phyloP scores from a whole-genome alignment of 1,140 invertebrate species.

The Hylaeus volcanicus region DNA sequence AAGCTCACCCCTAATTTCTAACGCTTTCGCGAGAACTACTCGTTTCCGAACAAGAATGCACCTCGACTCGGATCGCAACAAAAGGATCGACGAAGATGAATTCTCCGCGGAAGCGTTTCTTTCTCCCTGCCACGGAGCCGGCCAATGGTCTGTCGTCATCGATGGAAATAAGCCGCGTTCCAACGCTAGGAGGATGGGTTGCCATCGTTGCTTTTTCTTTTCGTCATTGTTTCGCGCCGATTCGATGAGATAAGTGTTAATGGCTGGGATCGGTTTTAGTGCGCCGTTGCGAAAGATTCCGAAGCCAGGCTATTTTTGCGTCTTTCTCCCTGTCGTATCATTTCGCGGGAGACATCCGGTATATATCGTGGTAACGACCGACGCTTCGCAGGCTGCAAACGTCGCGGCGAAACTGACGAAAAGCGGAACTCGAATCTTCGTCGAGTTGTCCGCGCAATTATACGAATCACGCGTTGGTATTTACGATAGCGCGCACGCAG shows the following conservation, averaged over 20 bases:
- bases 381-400: too few species aligned
- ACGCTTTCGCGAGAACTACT: too few species aligned
- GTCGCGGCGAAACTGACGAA: too few species aligned
- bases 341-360: too few species aligned
- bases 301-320: too few species aligned
- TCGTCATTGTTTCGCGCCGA: conserved; percentile 43
- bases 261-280: conserved; percentile 44
- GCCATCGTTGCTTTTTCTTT: conserved; percentile 13
- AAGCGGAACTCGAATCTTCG: too few species aligned
- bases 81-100: conserved; percentile 26
- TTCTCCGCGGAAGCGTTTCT: conserved; percentile 24
- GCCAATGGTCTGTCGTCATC: conserved; percentile 18
- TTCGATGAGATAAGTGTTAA: conserved; percentile 50
- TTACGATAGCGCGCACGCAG: conserved; percentile 2
- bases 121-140: too few species aligned
- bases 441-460: background rate
- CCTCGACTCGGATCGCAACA: background rate
- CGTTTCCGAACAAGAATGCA: too few species aligned
- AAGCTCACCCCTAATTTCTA: too few species aligned
- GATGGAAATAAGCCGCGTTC: conserved; percentile 38
- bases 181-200: background rate
- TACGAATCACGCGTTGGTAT: conserved; percentile 1
- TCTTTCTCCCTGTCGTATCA: too few species aligned
- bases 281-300: conserved; percentile 25
- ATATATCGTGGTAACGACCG: too few species aligned